phyloP scores from a whole-genome alignment of 1,140 invertebrate species.

The Maconellicoccus hirsutus region DNA sequence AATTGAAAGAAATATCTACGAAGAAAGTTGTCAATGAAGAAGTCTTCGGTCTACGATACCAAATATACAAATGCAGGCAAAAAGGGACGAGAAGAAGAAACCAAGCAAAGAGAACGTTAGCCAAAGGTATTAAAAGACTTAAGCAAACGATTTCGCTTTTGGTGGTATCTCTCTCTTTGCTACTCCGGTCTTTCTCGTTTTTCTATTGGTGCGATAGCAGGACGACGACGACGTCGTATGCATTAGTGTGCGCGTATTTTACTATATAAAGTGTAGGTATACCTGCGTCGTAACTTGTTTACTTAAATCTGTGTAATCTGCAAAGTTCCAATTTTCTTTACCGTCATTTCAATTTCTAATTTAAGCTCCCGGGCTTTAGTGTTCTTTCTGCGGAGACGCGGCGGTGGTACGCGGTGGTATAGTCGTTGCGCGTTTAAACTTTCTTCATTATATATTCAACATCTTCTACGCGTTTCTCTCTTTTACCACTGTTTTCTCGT shows the following conservation, averaged over 20 bases:
- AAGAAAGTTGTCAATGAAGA: no score
- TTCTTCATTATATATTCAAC: conserved; percentile 19
- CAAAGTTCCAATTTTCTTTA: conserved; percentile 20
- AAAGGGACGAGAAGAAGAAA: no score
- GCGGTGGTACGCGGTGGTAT: no score
- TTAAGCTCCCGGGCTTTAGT: conserved; percentile 1
- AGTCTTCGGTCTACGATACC: no score
- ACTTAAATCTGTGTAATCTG: conserved; percentile 16
- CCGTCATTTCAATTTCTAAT: conserved; percentile 21
- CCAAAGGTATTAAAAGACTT: conserved; percentile 9
- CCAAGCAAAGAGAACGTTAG: no score
- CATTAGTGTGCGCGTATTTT: no score
- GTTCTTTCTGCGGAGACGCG: background rate
- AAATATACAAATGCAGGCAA: no score
- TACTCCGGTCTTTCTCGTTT: no score
- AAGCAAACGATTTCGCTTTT: background rate
- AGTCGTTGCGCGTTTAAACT: conserved; percentile 8
- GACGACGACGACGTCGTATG: no score
- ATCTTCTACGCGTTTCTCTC: conserved; percentile 1
- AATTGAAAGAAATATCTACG: no score
- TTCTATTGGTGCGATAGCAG: no score
- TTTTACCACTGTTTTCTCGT: conserved; percentile 11
- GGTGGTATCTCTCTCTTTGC: no score
- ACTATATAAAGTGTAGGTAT: background rate
- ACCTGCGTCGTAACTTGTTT: conserved; percentile 2